Evolutionary conservation across 2,797 vertebrate genomes (phyloP).

Genomic region (Gastrophryne carolinensis): DNA sequence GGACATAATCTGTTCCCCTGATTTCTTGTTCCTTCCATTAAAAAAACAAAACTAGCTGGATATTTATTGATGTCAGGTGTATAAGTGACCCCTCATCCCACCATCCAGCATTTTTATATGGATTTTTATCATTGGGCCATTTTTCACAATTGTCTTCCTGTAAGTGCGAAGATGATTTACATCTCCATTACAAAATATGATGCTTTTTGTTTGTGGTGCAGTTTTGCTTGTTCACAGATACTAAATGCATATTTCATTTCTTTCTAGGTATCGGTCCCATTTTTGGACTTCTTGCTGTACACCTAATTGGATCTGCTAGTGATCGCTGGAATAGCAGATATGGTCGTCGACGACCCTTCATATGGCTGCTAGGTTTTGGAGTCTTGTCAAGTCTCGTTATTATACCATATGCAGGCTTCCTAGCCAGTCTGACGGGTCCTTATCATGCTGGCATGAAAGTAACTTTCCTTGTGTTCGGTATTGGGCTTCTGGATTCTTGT

Average conservation of each 20-base stretch:
- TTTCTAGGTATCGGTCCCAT: constrained; percentile 75
- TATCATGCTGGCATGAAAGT: constrained; percentile 67
- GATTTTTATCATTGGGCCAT: too few species aligned
- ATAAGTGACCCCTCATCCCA: too few species aligned
- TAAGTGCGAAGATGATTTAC: too few species aligned
- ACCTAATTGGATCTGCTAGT: constrained; percentile 77
- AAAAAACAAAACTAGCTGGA: too few species aligned
- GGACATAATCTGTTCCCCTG: too few species aligned
- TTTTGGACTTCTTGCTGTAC: constrained; percentile 76
- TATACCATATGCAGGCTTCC: constrained; percentile 70
- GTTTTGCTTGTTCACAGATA: too few species aligned
- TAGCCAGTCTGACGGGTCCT: constrained; percentile 65
- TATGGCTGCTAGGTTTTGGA: constrained; percentile 78
- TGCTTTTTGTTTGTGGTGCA: too few species aligned
- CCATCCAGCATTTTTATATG: too few species aligned
- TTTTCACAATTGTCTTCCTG: too few species aligned
- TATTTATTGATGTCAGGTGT: too few species aligned
- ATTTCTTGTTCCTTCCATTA: too few species aligned
- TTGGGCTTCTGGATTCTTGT: constrained; percentile 79
- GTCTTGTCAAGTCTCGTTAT: constrained; percentile 78
- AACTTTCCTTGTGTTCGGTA: constrained; percentile 73
- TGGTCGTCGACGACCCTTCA: constrained; percentile 81
- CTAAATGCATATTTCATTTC: background rate
- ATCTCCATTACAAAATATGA: too few species aligned
- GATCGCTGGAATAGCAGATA: constrained; percentile 79